Evolutionary conservation across 2,888 invertebrate genomes (phyloP), one percentile per base, ranked within the genome.

Genomic region (Pheosia tremula): DNA sequence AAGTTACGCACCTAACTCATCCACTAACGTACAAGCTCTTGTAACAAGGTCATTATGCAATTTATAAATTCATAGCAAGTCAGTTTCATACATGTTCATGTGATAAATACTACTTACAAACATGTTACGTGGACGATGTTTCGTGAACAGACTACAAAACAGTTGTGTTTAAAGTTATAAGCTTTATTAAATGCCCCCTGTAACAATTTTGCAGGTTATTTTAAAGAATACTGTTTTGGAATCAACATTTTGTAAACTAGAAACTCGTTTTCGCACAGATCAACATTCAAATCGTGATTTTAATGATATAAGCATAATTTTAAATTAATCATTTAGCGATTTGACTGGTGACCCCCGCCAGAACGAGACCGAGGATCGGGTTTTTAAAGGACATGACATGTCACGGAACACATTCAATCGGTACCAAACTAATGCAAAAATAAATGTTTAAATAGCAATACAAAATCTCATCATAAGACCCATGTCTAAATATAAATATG

Each of bases 391-490:
- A 49, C n/a, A 49, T 52, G 57, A 60, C 37, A 56, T 61, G 68
- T 62, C 45, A 63, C 67, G 67, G 64, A 60, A 61, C 57, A 68
- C 64, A 61, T 61, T 71, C 63, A 54, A 62, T 59, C 71, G 67
- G 68, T 75, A 74, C 74, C 79, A 79, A 78, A 82, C 81, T 79
- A 82, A 82, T 86, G 86, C 84, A 88, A 88, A 87, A 86, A 88
- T 88, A 88, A 84, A 84, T 59, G 66, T 54, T 77, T 78, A 80
- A 24, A 24, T 80, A 79, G 84, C 86, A 73, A 83, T 86, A 86
- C 86, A 88, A 88, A 89, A 89, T 86, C 84, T 89, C 86, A 84
- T 86, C 85, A 85, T 85, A 86, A 84, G 86, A 85, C 80, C 82
- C 76, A 77, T 76, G 77, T 67, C 79, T 81, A 83, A 77, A 77